Conservation (phyloP, 1,140 invertebrate genomes). For the Drosophila lacteicornis region DNA sequence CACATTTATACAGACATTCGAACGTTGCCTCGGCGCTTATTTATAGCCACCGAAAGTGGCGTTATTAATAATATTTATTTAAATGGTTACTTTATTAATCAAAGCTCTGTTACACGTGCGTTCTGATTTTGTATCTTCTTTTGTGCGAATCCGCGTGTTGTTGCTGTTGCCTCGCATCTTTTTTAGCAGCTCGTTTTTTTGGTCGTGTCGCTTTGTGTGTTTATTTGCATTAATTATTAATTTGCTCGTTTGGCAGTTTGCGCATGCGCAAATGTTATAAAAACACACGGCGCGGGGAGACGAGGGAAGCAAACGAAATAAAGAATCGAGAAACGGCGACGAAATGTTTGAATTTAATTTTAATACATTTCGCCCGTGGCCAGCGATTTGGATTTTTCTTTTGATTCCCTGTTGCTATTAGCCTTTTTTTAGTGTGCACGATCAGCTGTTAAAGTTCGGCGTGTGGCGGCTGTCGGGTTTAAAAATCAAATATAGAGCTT, state of each 20-base stretch:
- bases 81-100: conserved; percentile 73
- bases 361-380: conserved; percentile 68
- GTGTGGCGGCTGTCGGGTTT: conserved; percentile 74
- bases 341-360: conserved; percentile 78
- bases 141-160: conserved; percentile 39
- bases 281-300: conserved; percentile 14
- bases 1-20: conserved; percentile 24
- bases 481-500: conserved; percentile 56
- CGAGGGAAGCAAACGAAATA: conserved; percentile 12
- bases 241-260: conserved; percentile 80
- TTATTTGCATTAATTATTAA: conserved; percentile 84
- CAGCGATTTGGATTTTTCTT: conserved; percentile 19
- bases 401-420: conserved; percentile 33
- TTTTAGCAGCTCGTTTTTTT: conserved; percentile 43
- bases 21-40: conserved; percentile 54
- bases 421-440: conserved; percentile 61
- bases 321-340: conserved; percentile 46
- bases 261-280: conserved; percentile 77
- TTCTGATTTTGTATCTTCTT: conserved; percentile 65
- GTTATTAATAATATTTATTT: conserved; percentile 75
- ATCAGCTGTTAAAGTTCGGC: conserved; percentile 56
- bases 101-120: conserved; percentile 73
- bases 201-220: conserved; percentile 60
- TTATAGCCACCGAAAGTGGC: conserved; percentile 61
- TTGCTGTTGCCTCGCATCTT: conserved; percentile 37